Evolutionary conservation across 2,113 vertebrate species (phyloP), one percentile per base, ranked within the genome.

Genomic region (Theropithecus gelada): DNA sequence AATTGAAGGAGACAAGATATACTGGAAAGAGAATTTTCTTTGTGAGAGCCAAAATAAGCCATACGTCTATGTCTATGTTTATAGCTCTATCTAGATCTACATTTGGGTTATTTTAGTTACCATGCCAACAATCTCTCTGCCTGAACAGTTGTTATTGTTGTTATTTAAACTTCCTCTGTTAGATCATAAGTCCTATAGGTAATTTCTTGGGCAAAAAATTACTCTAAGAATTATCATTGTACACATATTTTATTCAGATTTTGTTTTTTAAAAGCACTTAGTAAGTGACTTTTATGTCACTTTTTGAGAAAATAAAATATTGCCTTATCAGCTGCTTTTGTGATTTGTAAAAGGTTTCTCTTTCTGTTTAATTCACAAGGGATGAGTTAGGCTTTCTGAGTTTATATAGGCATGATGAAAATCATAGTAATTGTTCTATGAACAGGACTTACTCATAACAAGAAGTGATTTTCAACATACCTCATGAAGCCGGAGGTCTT

Each of bases 401-500:
- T 61, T 94, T 96, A 79, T 25, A 93, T 50, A 84, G 64, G 68
- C 87, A 90, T 66, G 59, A 97, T 95, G 75, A 96, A 93, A 94
- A 94, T 12, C 81, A 83, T 43, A 90, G 75, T 83, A 82, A 73
- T 94, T 89, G 52, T 86, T 95, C 89, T 84, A 43, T 95, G 94
- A 96, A 96, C 96, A 90, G n/a, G 95, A 96, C 38, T 84, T 97
- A 94, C 96, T 98, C 83, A 90, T 96, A 96, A 96, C 92, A 96
- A 94, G 96, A 93, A 98, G 95, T 88, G 80, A 97, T 83, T 90
- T 90, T 95, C 75, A 90, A 81, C 68, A 0, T 99, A 99, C 99
- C 99, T 99, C 99, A 81, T 99, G 99, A 97, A 99, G 99, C 96
- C 99, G 98, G 94, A 99, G 99, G 98, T 99, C 99, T 98, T 99